These are phyloP conservation scores for Brachystomella parvula DNA, from an alignment of 1,140 invertebrate species.

Conservation along the genomic window DNA sequence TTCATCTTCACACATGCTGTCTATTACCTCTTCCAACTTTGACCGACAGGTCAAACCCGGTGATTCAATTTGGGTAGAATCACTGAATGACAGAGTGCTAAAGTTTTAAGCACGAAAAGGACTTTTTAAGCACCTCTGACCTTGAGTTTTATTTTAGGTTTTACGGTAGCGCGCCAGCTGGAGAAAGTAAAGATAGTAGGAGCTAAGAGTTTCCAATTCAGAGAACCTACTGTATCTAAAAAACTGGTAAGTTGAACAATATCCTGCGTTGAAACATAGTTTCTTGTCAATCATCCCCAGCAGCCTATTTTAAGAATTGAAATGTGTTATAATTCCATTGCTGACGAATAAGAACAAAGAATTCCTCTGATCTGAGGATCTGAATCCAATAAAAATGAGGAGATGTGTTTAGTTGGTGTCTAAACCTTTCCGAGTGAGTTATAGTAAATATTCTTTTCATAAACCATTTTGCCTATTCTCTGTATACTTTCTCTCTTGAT, in stretches of 20 bases:
- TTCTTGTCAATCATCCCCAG: background rate
- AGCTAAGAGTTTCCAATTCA: too few species aligned
- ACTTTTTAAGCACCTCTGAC: too few species aligned
- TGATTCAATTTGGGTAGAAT: too few species aligned
- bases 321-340: background rate
- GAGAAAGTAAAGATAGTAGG: too few species aligned
- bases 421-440: background rate
- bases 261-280: background rate
- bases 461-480: background rate
- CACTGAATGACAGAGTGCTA: too few species aligned
- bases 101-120: too few species aligned
- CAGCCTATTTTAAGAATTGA: background rate
- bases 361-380: background rate
- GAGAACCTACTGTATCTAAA: too few species aligned
- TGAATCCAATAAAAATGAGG: background rate
- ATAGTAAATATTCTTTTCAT: background rate
- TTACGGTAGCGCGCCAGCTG: too few species aligned
- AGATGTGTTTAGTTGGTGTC: background rate
- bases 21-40: too few species aligned
- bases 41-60: too few species aligned
- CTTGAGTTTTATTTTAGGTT: too few species aligned
- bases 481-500: background rate
- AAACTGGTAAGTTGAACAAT: background rate
- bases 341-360: background rate
- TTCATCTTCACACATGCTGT: too few species aligned